Conservation (phyloP, 2,113 vertebrate species). For the Cacatua alba region DNA sequence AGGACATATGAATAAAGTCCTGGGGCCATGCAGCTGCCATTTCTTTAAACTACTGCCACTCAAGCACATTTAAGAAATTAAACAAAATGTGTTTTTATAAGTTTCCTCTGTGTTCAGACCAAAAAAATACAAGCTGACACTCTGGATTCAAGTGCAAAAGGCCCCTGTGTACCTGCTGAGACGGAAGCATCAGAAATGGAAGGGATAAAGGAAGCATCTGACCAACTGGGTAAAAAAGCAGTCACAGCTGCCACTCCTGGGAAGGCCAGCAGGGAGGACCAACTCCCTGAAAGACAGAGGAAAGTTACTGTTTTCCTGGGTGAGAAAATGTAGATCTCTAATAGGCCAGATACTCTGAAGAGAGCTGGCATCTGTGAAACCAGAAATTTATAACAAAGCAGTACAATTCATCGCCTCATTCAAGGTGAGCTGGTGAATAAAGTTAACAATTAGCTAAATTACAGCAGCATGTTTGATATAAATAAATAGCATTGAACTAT, state of each 20-base stretch:
- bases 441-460: neutral
- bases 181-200: neutral
- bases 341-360: neutral
- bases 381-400: neutral
- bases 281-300: neutral
- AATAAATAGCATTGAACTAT: neutral
- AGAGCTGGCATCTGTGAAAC: neutral
- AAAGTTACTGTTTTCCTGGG: neutral
- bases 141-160: neutral
- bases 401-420: neutral
- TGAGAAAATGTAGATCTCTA: neutral
- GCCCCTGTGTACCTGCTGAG: neutral
- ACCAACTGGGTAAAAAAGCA: neutral
- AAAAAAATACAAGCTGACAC: neutral
- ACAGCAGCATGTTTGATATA: neutral
- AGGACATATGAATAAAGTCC: neutral
- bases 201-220: neutral
- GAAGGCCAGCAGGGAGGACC: neutral
- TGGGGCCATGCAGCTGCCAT: conserved; percentile 10
- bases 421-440: neutral
- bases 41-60: neutral
- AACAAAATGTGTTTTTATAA: neutral
- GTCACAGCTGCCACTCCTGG: neutral
- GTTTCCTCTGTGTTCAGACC: neutral
- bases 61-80: neutral